Percentiles rank a stretch among this genome's conserved stretches.
Conservation (phyloP, 2,888 invertebrate species). For the Marasmarcha lunaedactyla region DNA sequence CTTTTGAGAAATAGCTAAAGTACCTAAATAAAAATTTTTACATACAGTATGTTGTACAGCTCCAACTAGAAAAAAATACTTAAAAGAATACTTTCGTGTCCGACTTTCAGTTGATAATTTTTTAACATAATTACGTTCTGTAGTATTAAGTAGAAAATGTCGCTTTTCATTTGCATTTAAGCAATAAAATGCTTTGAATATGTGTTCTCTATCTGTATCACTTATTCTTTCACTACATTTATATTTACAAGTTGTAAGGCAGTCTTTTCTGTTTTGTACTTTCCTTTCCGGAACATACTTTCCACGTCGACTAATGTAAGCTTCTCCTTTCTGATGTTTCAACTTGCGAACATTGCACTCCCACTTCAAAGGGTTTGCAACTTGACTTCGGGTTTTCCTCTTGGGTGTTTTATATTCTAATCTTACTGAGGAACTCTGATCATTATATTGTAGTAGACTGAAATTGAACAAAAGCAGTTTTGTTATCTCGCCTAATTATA, state of each 20-base stretch:
- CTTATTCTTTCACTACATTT: constrained; percentile 51
- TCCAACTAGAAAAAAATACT: constrained; percentile 50
- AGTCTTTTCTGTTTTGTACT: constrained; percentile 49
- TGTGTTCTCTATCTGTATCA: constrained; percentile 43
- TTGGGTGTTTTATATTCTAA: no score
- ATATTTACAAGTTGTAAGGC: constrained; percentile 44
- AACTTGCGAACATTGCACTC: constrained; percentile 50
- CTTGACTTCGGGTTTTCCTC: constrained; percentile 18
- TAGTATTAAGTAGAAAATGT: constrained; percentile 52
- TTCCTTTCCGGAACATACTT: constrained; percentile 47
- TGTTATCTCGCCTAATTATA: no score
- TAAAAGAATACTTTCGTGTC: constrained; percentile 47
- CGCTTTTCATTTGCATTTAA: constrained; percentile 53
- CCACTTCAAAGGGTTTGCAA: constrained; percentile 48
- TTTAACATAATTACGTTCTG: constrained; percentile 43
- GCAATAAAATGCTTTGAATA: constrained; percentile 56
- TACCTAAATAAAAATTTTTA: constrained; percentile 58
- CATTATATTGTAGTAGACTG: no score
- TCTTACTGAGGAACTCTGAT: no score
- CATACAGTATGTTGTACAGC: constrained; percentile 44
- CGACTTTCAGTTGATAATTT: constrained; percentile 23
- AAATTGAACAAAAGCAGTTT: no score
- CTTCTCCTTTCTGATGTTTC: constrained; percentile 56
- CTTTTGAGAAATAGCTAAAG: constrained; percentile 55
- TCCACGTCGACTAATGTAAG: constrained; percentile 49